Evolutionary conservation across 2,888 invertebrate genomes (phyloP), one percentile per base, ranked within the genome.

Genomic region (Polyploca ridens): DNA sequence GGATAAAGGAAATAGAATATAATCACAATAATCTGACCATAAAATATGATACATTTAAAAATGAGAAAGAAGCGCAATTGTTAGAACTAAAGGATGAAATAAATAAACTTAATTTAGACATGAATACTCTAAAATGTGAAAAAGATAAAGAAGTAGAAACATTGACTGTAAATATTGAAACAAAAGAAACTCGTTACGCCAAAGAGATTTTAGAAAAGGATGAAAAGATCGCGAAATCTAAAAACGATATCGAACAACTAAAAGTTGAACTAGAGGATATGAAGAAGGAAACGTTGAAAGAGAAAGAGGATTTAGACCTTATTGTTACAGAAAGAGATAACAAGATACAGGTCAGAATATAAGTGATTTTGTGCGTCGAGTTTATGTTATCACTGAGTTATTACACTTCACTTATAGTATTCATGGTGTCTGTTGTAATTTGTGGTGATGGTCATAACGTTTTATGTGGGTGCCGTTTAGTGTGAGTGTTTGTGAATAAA

Each of bases 261-360:
- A 86, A 82, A 71, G 66, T 67, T 59, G 76, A 88, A 69, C 73
- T 91, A 64, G 77, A 76, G 62, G 82, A 85, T 66, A 66, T 89
- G 64, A 74, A 86, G 65, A 72, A 74, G 62, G 64, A 73, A 35
- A 85, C 78, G 66, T 69, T 71, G 19, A 87, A 88, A 73, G 88
- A 90, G 63, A 90, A 88, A 67, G 78, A 87, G 77, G 79, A 86
- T 58, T 68, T 85, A 74, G 79, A 82, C 54, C 65, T 69, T 63
- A 13, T 75, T 7, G 63, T 89, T 61, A 69, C 74, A 66, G 83
- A 86, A 64, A 90, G 76, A 84, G 85, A 89, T 64, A 84, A 71
- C 69, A 86, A 88, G 64, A 83, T 75, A 70, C 88, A 93, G 93
- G 93, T 93, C 84, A 87, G 91, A 84, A 73, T 27, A 27, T 7